phyloP scores from a whole-genome alignment of 2,797 vertebrate species.

The Enteromius thamalakanensis region DNA sequence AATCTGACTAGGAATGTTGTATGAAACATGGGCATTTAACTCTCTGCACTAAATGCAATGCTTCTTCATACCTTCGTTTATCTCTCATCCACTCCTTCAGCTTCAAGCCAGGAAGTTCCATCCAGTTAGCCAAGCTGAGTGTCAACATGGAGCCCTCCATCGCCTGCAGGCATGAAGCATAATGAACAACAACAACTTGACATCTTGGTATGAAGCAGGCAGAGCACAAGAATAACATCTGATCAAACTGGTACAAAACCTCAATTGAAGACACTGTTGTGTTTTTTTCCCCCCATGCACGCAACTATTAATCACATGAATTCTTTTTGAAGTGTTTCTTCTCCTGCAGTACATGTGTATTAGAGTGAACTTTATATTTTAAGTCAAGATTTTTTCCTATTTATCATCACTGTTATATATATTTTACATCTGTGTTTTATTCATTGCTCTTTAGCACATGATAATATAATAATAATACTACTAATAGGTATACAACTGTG shows the following conservation, averaged over 20 bases:
- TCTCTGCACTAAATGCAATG: background rate
- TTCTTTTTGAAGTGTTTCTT: background rate
- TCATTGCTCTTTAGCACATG: background rate
- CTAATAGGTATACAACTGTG: background rate
- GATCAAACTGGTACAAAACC: background rate
- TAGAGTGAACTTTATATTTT: background rate
- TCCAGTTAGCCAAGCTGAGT: constrained; percentile 83
- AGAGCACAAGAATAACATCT: constrained; percentile 31
- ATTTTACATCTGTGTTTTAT: background rate
- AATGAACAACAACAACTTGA: background rate
- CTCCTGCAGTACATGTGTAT: background rate
- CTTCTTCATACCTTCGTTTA: constrained; percentile 76
- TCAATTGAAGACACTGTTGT: background rate
- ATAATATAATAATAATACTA: background rate
- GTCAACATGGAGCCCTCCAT: constrained; percentile 86
- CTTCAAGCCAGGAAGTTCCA: constrained; percentile 83
- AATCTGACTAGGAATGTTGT: background rate
- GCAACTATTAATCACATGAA: constrained; percentile 20
- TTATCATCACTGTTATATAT: background rate
- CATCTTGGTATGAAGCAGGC: constrained; percentile 15
- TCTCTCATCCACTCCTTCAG: constrained; percentile 85
- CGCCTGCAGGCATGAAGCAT: constrained; percentile 64
- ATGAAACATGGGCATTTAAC: too few species aligned
- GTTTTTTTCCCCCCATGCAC: background rate
- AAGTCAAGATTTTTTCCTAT: background rate